phyloP scores from a whole-genome alignment of 2,797 vertebrate genomes.

The Tragelaphus eurycerus region DNA sequence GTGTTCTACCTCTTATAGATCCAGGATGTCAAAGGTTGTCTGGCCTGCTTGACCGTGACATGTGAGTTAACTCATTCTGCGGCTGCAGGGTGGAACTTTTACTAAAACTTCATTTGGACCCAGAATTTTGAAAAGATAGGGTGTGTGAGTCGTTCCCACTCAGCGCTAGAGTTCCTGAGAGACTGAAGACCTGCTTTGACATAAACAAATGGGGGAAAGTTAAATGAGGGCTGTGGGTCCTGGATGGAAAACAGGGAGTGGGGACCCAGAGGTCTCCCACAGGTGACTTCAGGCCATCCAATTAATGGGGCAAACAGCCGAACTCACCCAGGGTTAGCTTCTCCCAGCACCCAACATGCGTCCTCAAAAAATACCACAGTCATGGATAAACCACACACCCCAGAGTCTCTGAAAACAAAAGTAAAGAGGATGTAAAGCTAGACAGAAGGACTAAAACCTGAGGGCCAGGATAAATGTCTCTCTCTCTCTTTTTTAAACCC shows the following conservation, averaged over 20 bases:
- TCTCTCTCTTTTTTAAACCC: background rate
- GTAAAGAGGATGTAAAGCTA: conserved; percentile 1
- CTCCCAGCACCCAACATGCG: background rate
- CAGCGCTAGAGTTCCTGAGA: background rate
- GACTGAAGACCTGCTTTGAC: background rate
- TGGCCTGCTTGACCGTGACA: conserved; percentile 92
- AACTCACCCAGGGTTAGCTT: conserved; percentile 7
- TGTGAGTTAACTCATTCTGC: conserved; percentile 88
- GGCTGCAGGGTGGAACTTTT: conserved; percentile 80
- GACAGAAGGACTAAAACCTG: conserved; percentile 14
- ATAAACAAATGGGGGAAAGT: conserved; percentile 37
- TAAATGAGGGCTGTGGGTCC: background rate
- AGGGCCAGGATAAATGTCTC: background rate
- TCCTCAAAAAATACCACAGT: conserved; percentile 55
- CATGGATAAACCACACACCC: conserved; percentile 8
- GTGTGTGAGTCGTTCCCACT: background rate
- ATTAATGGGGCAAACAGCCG: background rate
- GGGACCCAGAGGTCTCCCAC: background rate
- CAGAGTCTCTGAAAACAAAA: conserved; percentile 52
- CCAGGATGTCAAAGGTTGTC: conserved; percentile 94
- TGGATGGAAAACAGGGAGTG: background rate
- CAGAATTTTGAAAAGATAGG: conserved; percentile 81
- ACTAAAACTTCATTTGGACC: conserved; percentile 87
- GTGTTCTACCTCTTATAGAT: conserved; percentile 84
- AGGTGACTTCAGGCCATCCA: conserved; percentile 54